Conservation (phyloP, 1,140 invertebrate genomes). For the Dufourea novaeangliae region DNA sequence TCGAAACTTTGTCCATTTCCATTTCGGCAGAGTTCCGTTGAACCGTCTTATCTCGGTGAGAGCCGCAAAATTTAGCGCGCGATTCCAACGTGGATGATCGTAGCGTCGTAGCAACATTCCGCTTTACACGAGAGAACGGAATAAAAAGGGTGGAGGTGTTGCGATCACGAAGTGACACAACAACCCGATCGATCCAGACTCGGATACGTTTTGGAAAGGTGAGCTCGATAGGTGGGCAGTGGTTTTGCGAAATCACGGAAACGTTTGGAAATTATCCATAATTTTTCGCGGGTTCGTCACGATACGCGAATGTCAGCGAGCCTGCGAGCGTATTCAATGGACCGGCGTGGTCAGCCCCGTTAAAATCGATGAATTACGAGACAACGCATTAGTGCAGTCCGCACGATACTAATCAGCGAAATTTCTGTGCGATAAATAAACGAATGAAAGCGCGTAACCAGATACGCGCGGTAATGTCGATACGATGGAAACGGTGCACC, state of each 20-base stretch:
- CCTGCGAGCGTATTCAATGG: constrained; percentile 76
- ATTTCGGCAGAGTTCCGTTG: constrained; percentile 68
- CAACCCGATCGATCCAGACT: too few species aligned
- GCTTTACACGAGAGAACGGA: constrained; percentile 14
- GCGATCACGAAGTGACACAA: too few species aligned
- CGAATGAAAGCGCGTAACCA: constrained; percentile 72
- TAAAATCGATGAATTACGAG: constrained; percentile 81
- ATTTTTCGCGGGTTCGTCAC: constrained; percentile 56
- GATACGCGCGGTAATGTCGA: constrained; percentile 77
- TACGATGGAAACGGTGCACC: constrained; percentile 74
- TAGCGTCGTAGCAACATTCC: constrained; percentile 55
- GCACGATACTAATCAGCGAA: constrained; percentile 81
- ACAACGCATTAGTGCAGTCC: constrained; percentile 80
- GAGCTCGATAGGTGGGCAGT: constrained; percentile 12
- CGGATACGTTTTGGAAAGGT: background rate
- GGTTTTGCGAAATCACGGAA: constrained; percentile 19
- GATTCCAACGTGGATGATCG: constrained; percentile 56
- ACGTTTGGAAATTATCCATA: constrained; percentile 38
- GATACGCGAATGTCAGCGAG: constrained; percentile 54
- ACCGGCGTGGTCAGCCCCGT: constrained; percentile 72
- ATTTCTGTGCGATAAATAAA: constrained; percentile 78
- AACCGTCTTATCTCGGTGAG: constrained; percentile 50
- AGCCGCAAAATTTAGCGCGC: constrained; percentile 51
- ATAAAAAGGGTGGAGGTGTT: background rate
- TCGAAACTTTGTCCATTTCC: constrained; percentile 78